Base-by-base conservation (phyloP, 1,140 invertebrate genomes). In the Drosophila nasuta region DNA sequence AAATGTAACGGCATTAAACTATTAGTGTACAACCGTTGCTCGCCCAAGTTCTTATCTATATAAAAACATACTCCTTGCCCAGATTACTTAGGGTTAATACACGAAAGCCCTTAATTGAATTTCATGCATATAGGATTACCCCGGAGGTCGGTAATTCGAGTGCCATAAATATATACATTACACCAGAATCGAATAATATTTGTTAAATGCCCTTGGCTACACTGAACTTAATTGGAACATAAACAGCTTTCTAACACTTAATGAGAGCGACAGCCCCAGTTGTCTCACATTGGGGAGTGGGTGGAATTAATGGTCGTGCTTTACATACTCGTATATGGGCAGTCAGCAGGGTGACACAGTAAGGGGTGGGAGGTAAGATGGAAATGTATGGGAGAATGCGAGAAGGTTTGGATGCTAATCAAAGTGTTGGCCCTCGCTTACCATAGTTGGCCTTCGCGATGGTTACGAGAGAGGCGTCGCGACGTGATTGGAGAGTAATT, bases 401-500 rank as follows among this genome's bases (percentile, higher is more conserved):
- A n/a, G 59, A 17, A 56, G 20, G 56, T 56, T 43, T 13, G 33
- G 28, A 80, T 64, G 72, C 87, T 88, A 82, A 82, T 82, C 69
- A 88, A 68, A 65, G 76, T 51, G 46, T 5, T 20, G 49, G 43
- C 54, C 46, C 52, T 46, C 45, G 45, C 8, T 35, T 35, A 20
- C 20, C 20, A 20, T 20, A 49, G 38, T 58, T 69, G 30, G 30
- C 7, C 30, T 7, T 33, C 30, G 57, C 15, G 35, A 46, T 60
- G 52, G 66, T 28, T 52, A 13, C 5, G 43, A 56, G 74, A 66
- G 65, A 75, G 66, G 77, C 71, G 49, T 82, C 59, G 66, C 45
- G 64, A 77, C 64, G 80, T 78, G 85, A 88, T 83, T 88, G 80
- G 70, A 71, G 78, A 81, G 69, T 88, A 89, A 89, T 88, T 88